Evolutionary conservation across 1,140 invertebrate genomes (phyloP), one percentile per base, ranked within the genome.

Genomic region (Drosophila pseudoobscura): DNA sequence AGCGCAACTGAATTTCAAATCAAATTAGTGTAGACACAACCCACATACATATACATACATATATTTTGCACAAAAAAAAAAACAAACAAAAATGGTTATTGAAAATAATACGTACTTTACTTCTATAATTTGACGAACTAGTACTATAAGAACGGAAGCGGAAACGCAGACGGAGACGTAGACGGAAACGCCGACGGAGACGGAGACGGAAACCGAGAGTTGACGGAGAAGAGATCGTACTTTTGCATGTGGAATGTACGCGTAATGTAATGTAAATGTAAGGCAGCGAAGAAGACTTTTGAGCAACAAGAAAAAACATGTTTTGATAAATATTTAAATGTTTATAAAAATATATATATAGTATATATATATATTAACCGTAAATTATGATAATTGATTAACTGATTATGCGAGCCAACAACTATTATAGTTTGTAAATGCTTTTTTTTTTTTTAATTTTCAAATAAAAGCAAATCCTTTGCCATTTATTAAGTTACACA

Each of bases 281-380:
- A 85, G 82, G 78, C 82, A 87, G 78, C 64, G 82, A 87, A 78
- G 82, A 85, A 85, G 82, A 85, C 82, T 85, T 85, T 85, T 85
- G 82, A 85, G 82, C 82, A 85, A 85, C 82, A 85, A 85, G 82
- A 85, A 85, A 85, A 85, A 85, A 85, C 82, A 85, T 85, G 82
- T 85, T 85, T 85, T 87, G 78, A 85, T 87, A 85, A 85, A 85
- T 85, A 85, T 85, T 85, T 85, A 85, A 85, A 85, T 85, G 82
- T 85, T 85, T 85, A 85, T 85, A 85, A 74, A 68, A 73, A 62
- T 55, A 70, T 73, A 73, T 70, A 70, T 73, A 75, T 64, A 57
- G 46, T 15, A n/a, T 24, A 57, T 29, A 44, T 57, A 45, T 45
- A 57, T 57, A 74, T 75, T 68, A 71, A 73, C 52, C 52, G 72